Conservation (phyloP, 2,113 vertebrate species). For the Gila orcuttii region DNA sequence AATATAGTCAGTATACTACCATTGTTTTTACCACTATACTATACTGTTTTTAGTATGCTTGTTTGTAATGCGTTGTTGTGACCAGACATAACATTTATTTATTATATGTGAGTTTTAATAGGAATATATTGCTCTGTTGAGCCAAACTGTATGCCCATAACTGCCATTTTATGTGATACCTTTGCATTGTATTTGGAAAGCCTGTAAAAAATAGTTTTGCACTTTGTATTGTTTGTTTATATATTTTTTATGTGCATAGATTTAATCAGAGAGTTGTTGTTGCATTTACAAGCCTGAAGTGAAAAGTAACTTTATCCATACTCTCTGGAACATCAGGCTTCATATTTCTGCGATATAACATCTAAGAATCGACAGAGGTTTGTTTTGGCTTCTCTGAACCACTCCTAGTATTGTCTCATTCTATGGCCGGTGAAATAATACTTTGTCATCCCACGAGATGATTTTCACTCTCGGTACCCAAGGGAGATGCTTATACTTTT, state of each 20-base stretch:
- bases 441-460: slow-evolving; percentile 18
- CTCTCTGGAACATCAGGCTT: neutral
- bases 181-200: neutral
- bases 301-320: neutral
- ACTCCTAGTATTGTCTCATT: slow-evolving; percentile 37
- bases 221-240: neutral
- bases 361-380: neutral
- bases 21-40: neutral
- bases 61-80: neutral
- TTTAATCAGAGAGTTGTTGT: neutral
- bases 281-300: neutral
- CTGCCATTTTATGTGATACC: neutral
- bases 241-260: too few relatives aligned
- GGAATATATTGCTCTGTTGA: neutral
- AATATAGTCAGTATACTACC: neutral
- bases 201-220: neutral
- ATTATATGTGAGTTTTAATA: neutral
- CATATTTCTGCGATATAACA: neutral
- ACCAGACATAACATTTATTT: neutral
- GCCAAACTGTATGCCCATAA: neutral
- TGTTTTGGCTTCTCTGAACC: slow-evolving; percentile 11
- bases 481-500: neutral
- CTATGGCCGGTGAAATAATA: neutral
- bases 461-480: neutral
- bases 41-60: too few relatives aligned